Evolutionary conservation across 2,888 invertebrate genomes (phyloP).

Genomic region (Luperina nickerlii): DNA sequence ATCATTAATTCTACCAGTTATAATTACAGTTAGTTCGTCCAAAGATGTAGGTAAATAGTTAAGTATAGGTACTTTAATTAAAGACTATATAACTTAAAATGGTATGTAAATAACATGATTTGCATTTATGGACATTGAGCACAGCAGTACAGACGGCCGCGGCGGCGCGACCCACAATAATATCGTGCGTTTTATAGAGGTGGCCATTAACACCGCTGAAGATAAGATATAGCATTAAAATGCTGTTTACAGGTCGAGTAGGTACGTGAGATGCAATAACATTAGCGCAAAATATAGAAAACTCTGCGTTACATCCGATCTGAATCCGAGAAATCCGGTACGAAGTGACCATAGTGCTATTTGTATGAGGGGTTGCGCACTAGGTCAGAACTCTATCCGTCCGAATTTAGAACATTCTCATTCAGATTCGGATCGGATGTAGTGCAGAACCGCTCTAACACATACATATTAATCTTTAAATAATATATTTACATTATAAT

Average conservation of each 20-base stretch:
- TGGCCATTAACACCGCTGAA: slow-evolving; percentile 27
- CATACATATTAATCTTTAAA: no score
- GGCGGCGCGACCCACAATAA: slow-evolving; percentile 30
- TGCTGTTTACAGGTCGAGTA: slow-evolving; percentile 14
- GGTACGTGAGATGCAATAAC: background rate
- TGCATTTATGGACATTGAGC: slow-evolving; percentile 44
- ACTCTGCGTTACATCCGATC: background rate
- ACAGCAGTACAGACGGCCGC: slow-evolving; percentile 18
- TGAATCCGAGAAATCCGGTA: no score
- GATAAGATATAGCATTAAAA: slow-evolving; percentile 27
- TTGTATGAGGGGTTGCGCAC: no score
- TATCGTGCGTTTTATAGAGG: slow-evolving; percentile 15
- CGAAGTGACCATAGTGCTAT: no score
- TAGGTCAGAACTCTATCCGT: no score
- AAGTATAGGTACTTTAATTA: slow-evolving; percentile 20
- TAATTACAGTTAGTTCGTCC: slow-evolving; percentile 22
- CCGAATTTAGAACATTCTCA: no score
- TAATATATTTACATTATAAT: no score
- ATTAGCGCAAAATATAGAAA: background rate
- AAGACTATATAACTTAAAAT: slow-evolving; percentile 8
- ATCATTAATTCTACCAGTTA: slow-evolving; percentile 21
- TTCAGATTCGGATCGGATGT: no score
- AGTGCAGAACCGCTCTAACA: no score
- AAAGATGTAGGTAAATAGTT: slow-evolving; percentile 19
- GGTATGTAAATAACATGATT: slow-evolving; percentile 45